phyloP scores from a whole-genome alignment of 2,113 vertebrate genomes.

The Scytalopus superciliaris region DNA sequence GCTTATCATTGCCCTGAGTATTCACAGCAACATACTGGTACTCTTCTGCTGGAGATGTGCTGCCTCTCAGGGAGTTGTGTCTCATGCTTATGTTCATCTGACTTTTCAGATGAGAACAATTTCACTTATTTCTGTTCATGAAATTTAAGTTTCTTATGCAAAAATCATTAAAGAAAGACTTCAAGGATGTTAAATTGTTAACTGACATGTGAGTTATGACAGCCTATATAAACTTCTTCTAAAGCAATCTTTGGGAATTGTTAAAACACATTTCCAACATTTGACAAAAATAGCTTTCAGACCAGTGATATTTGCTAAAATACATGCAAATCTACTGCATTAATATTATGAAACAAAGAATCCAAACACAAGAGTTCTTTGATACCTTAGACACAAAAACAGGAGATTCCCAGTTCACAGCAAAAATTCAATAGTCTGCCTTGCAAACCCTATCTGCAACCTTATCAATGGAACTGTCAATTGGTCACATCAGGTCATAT shows the following conservation, averaged over 20 bases:
- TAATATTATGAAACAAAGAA: slow-evolving; percentile 48
- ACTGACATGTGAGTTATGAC: slow-evolving; percentile 52
- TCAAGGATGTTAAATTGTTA: slow-evolving; percentile 35
- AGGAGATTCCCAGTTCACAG: background rate
- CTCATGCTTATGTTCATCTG: background rate
- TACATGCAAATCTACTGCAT: slow-evolving; percentile 10
- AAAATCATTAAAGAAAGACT: slow-evolving; percentile 17
- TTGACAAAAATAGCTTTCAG: slow-evolving; percentile 53
- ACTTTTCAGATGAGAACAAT: slow-evolving; percentile 15
- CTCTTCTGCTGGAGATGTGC: background rate
- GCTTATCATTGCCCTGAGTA: background rate
- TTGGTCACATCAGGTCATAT: background rate
- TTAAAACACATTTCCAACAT: slow-evolving; percentile 49
- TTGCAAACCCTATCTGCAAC: background rate
- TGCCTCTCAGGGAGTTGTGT: background rate
- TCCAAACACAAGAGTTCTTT: background rate
- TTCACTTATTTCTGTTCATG: background rate
- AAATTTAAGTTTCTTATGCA: background rate
- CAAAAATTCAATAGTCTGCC: background rate
- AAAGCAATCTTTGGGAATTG: slow-evolving; percentile 48
- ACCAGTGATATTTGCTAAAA: slow-evolving; percentile 44
- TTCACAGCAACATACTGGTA: background rate
- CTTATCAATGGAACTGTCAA: rapidly evolving
- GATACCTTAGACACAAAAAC: background rate
- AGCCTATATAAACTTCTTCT: slow-evolving; percentile 32